Evolutionary conservation across 2,113 vertebrate species (phyloP), one percentile per base, ranked within the genome.

Genomic region (Rousettus leschenaultii): DNA sequence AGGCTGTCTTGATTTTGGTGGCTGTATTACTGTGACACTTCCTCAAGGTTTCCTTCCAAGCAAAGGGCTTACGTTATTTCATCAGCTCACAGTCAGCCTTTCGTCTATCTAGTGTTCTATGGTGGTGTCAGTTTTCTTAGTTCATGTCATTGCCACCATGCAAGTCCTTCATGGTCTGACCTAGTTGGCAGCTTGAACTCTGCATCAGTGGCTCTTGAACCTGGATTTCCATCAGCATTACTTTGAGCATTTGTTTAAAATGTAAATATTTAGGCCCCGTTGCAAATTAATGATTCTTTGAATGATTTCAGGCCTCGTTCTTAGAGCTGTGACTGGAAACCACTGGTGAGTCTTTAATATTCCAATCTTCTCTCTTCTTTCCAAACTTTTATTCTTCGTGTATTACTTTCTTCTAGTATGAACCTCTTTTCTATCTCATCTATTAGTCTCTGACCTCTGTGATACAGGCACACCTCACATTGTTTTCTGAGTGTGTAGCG

Each of bases 11-110:
- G 35, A 55, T 2, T 75, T 68, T 12, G 12, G 33, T 68, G 28
- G 5, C 30, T n/a, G 0, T 51, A 4, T 57, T 40, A 6, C 0
- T n/a, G 6, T 51, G 33, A 51, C 3, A 68, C 9, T 24, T 24
- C 43, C 14, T 75, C 33, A 15, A 5, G 10, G 30, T 55, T 59
- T 10, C 65, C 74, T 61, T n/a, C 11, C 21, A n/a, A 35, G 13
- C 33, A 57, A 38, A 38, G 33, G 6, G 13, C 24, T 65, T 61
- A 33, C 7, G 21, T 33, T 51, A 10, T 28, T n/a, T 11, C 3
- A 6, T 86, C 28, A 35, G 24, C 65, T 91, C 51, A 71, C 14
- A 10, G 14, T 73, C n/a, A 57, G 21, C 18, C 1, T 22, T 63
- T 63, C 13, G 4, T 51, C 18, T 0, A 7, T 48, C 11, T 22